Conservation (phyloP, 2,888 invertebrate species). For the Sinohyriopsis cumingii region DNA sequence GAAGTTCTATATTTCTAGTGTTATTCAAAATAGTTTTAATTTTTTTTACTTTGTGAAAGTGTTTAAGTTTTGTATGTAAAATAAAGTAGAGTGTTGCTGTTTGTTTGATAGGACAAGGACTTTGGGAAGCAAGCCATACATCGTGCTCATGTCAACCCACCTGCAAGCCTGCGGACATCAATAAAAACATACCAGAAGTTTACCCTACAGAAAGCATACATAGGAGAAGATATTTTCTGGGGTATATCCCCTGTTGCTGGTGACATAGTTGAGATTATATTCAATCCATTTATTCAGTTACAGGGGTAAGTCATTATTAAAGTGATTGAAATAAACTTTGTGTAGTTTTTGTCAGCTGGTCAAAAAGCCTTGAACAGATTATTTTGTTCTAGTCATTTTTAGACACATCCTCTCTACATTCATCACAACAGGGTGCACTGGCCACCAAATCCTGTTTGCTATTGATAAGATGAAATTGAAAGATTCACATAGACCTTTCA, state of each 20-base stretch:
- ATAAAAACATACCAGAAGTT: conserved; percentile 87
- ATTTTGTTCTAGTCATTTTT: background rate
- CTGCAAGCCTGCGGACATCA: conserved; percentile 78
- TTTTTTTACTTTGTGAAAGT: too few relatives aligned
- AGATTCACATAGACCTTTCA: too few relatives aligned
- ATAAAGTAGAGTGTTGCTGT: background rate
- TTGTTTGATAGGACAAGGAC: conserved; percentile 82
- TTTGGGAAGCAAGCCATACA: conserved; percentile 86
- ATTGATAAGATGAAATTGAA: too few relatives aligned
- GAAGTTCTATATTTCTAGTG: too few relatives aligned
- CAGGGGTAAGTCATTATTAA: conserved; percentile 76
- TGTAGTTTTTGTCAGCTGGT: background rate
- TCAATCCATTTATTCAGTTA: conserved; percentile 81
- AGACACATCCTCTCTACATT: background rate
- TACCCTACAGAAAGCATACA: conserved; percentile 85
- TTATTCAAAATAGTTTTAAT: too few relatives aligned
- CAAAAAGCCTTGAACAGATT: too few relatives aligned
- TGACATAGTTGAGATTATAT: conserved; percentile 86
- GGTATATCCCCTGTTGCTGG: conserved; percentile 88
- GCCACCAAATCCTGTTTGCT: too few relatives aligned
- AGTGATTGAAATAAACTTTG: background rate
- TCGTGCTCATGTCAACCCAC: conserved; percentile 71
- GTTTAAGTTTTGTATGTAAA: background rate
- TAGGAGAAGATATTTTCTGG: conserved; percentile 93
- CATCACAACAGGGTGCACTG: too few relatives aligned